Percentiles rank a stretch among this genome's conserved stretches.
Conservation (phyloP, 2,113 vertebrate species). For the Tenrec ecaudatus region DNA sequence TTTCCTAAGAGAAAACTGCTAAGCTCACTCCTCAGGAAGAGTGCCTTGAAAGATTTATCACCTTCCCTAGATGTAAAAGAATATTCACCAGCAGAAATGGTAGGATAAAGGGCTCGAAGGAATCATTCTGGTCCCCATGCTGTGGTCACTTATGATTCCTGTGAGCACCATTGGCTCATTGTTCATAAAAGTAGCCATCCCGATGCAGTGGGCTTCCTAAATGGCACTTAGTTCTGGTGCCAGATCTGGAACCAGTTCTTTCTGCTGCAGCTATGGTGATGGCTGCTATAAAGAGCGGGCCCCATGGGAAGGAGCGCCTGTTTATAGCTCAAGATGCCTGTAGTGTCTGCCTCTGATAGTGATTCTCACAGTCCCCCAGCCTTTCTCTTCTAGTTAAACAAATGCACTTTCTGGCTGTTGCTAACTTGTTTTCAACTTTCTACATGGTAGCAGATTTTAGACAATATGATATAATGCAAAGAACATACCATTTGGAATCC, state of each 20-base stretch:
- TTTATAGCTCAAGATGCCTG: neutral
- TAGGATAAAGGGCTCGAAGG: no score
- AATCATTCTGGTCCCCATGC: no score
- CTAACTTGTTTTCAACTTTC: neutral
- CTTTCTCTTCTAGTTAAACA: neutral
- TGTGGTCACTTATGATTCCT: no score
- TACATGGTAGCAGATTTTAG: neutral
- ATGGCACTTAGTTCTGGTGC: accelerated
- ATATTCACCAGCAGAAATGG: no score
- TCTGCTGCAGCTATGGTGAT: accelerated
- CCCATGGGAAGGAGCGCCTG: neutral
- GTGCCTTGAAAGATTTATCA: no score
- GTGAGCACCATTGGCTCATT: no score
- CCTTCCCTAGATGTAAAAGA: no score
- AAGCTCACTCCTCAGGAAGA: neutral
- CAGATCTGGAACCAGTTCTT: neutral
- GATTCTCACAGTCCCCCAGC: neutral
- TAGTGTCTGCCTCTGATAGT: neutral
- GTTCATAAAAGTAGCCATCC: neutral
- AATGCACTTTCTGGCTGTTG: constrained; percentile 34
- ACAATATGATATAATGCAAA: no score
- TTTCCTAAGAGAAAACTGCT: neutral
- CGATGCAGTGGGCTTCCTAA: accelerated
- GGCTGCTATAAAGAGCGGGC: neutral
- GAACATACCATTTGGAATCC: no score